A percentile compares a stretch with the other conserved stretches of the same genome.
These are phyloP conservation scores for Steatocranus sp. DNA, from an alignment of 2,797 vertebrate genomes.

Conservation along the genomic window DNA sequence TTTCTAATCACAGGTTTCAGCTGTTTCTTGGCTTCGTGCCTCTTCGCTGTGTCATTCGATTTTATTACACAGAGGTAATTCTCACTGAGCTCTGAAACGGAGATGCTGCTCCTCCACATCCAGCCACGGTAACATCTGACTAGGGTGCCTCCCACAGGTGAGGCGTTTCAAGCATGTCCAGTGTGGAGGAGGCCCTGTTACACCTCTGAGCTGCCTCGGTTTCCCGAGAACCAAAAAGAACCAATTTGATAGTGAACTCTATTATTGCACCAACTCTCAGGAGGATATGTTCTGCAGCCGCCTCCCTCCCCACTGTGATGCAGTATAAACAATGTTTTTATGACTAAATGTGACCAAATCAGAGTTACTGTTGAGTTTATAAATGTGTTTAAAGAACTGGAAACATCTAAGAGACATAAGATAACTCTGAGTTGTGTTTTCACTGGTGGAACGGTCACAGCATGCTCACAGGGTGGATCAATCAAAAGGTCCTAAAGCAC, in stretches of 20 bases:
- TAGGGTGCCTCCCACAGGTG: rapidly evolving
- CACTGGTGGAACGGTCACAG: neutral
- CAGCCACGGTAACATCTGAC: neutral
- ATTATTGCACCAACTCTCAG: neutral
- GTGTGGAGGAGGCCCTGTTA: neutral
- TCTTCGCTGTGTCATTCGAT: neutral
- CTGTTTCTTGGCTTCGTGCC: neutral
- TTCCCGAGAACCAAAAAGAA: neutral
- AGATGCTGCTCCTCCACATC: neutral
- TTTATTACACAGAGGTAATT: neutral
- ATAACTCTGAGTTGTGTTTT: neutral
- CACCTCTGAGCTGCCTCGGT: neutral
- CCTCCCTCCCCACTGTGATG: neutral
- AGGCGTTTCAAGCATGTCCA: neutral
- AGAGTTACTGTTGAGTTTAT: neutral
- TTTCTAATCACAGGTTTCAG: neutral
- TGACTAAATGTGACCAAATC: neutral
- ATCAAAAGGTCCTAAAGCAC: neutral
- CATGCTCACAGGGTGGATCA: neutral
- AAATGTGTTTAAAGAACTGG: neutral
- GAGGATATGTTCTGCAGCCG: neutral
- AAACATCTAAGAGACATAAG: neutral
- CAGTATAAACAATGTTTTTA: neutral
- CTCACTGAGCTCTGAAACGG: neutral
- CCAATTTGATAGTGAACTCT: neutral